phyloP scores from a whole-genome alignment of 2,888 invertebrate genomes.

The Eupithecia centaureata region DNA sequence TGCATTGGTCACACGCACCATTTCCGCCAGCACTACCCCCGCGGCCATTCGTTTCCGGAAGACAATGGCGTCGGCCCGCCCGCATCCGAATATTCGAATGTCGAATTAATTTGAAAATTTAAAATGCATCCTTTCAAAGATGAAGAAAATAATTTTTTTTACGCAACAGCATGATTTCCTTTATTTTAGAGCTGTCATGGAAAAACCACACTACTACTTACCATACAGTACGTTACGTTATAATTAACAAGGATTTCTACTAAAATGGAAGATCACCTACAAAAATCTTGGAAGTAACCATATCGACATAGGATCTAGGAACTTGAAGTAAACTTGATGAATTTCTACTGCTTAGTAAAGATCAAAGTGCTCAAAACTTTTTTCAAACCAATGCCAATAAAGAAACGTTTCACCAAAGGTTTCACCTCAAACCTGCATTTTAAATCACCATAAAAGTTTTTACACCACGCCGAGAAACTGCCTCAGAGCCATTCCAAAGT shows the following conservation, averaged over 20 bases:
- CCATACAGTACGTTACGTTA: too few relatives aligned
- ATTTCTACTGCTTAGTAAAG: not conserved
- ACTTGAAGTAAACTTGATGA: not conserved
- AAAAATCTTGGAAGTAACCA: not conserved
- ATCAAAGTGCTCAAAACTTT: not conserved
- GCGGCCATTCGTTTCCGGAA: slow-evolving; percentile 76
- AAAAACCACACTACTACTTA: too few relatives aligned
- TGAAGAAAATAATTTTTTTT: not conserved
- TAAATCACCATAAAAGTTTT: slow-evolving; percentile 41
- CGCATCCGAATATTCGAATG: slow-evolving; percentile 68
- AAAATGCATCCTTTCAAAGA: slow-evolving; percentile 46
- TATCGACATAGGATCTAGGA: not conserved
- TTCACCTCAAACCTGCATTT: slow-evolving; percentile 37
- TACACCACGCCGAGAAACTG: slow-evolving; percentile 33
- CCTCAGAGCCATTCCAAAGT: slow-evolving; percentile 54
- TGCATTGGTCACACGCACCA: slow-evolving; percentile 66
- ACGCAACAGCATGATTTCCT: slow-evolving; percentile 5
- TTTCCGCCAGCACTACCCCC: slow-evolving; percentile 71
- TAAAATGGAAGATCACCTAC: not conserved
- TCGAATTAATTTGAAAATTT: slow-evolving; percentile 45
- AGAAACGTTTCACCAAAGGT: not conserved
- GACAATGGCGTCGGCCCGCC: slow-evolving; percentile 71
- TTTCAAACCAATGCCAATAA: not conserved
- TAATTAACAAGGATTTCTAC: too few relatives aligned
- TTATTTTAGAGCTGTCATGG: not conserved